These are phyloP conservation scores for Tauraco erythrolophus DNA, from an alignment of 2,113 vertebrate genomes.

Conservation along the genomic window DNA sequence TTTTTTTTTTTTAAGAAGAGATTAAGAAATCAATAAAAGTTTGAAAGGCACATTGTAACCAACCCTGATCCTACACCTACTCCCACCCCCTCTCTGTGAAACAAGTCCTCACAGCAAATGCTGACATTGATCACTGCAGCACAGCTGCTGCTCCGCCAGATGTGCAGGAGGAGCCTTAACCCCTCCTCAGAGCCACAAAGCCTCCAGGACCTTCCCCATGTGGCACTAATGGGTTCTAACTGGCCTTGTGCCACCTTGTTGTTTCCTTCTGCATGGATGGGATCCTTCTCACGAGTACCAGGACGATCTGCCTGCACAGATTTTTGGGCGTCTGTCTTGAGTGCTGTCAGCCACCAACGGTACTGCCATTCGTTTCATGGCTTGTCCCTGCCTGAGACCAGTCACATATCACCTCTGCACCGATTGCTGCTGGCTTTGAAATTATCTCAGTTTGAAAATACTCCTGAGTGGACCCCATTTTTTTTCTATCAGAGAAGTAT, in stretches of 20 bases:
- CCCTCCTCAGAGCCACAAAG: not conserved
- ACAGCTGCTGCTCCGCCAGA: constrained; percentile 55
- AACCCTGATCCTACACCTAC: constrained; percentile 6
- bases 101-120: rapidly evolving
- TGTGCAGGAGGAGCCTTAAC: not conserved
- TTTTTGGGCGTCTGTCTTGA: not conserved
- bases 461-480: not conserved
- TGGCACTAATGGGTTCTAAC: not conserved
- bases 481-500: not conserved
- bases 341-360: rapidly evolving
- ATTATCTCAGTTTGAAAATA: not conserved
- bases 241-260: rapidly evolving
- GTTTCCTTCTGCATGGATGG: not conserved
- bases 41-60: constrained; percentile 15
- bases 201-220: not conserved
- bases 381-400: not conserved
- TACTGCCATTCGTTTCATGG: not conserved
- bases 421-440: not conserved
- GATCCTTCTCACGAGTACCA: not conserved
- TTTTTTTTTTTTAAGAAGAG: not conserved
- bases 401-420: not conserved
- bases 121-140: not conserved
- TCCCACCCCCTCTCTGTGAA: not conserved
- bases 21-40: not conserved
- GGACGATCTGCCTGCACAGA: rapidly evolving